Evolutionary conservation across 2,888 invertebrate species (phyloP), one percentile per base, ranked within the genome.

Genomic region (Synergus japonicus): DNA sequence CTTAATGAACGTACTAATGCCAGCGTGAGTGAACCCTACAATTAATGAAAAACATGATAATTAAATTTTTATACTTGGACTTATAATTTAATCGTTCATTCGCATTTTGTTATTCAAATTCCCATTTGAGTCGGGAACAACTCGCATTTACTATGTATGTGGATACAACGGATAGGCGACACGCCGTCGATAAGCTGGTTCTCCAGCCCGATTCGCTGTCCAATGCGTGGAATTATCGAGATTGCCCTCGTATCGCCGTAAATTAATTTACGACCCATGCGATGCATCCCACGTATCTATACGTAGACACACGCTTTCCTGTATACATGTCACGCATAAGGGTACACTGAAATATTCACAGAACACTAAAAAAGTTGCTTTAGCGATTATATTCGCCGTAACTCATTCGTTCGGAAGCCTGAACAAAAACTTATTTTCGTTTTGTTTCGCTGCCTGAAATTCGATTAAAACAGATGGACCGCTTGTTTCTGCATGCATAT

Each of bases 221-320:
- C 77, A 58, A 78, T 54, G 77, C 49, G 54, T 66, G 77, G 77
- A 78, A 78, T 78, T 78, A 78, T 78, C 73, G 73, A 73, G 73
- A 73, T 73, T 73, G 73, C 73, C 54, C 54, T 37, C n/a, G 73
- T 73, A 73, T 66, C 44, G 73, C 54, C 37, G 73, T 73, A 73
- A 73, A 73, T 73, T 73, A 73, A 73, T 73, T 73, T 73, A 73
- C 73, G 73, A 73, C 37, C 73, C 54, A 54, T 49, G 73, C 54
- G 54, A 49, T 73, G 49, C 73, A 54, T 54, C 73, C 73, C 73
- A 73, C 54, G 49, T 73, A 73, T 73, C 73, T 73, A 69, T 29
- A 73, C 73, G 73, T 73, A 37, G 29, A 54, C 2, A 54, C 44
- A 73, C 37, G 13, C 49, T 54, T 37, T 73, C 49, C 54, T 73